These are phyloP conservation scores for Drosophila teissieri DNA, from an alignment of 1,140 invertebrate species.

Conservation along the genomic window DNA sequence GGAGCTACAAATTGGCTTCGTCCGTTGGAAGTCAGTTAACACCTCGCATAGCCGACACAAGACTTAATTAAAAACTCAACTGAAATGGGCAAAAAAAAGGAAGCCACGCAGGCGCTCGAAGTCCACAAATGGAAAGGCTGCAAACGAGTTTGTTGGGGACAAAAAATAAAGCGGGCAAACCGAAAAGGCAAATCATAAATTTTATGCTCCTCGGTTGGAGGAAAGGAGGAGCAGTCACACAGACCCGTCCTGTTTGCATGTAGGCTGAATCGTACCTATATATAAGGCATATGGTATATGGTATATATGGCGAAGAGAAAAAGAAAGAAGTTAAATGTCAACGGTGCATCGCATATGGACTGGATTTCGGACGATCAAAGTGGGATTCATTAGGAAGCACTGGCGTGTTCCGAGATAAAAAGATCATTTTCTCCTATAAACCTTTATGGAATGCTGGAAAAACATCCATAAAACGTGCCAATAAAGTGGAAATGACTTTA, in stretches of 20 bases:
- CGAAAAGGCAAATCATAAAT: slow-evolving; percentile 79
- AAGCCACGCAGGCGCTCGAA: slow-evolving; percentile 48
- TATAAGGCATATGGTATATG: background rate
- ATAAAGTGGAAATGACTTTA: slow-evolving; percentile 5
- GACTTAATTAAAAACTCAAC: slow-evolving; percentile 71
- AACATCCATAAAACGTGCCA: slow-evolving; percentile 11
- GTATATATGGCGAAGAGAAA: slow-evolving; percentile 11
- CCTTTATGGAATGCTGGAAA: slow-evolving; percentile 3
- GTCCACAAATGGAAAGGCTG: slow-evolving; percentile 56
- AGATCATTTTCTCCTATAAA: slow-evolving; percentile 37
- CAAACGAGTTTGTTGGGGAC: slow-evolving; percentile 62
- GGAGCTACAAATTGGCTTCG: slow-evolving; percentile 34
- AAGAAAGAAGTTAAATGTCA: slow-evolving; percentile 62
- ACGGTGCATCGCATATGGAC: slow-evolving; percentile 32
- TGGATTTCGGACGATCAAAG: slow-evolving; percentile 17
- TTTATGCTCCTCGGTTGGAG: slow-evolving; percentile 70
- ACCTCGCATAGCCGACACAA: slow-evolving; percentile 38
- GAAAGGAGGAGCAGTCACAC: slow-evolving; percentile 18
- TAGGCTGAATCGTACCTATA: slow-evolving; percentile 37
- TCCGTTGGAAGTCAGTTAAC: slow-evolving; percentile 41
- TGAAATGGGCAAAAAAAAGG: slow-evolving; percentile 19
- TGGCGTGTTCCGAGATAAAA: slow-evolving; percentile 10
- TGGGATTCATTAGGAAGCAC: slow-evolving; percentile 31
- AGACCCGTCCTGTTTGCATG: slow-evolving; percentile 11
- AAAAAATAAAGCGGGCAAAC: slow-evolving; percentile 17